A percentile compares a stretch with the other conserved stretches of the same genome.
Evolutionary conservation across 1,140 invertebrate species (phyloP).

Genomic region (Monochamus saltuarius): DNA sequence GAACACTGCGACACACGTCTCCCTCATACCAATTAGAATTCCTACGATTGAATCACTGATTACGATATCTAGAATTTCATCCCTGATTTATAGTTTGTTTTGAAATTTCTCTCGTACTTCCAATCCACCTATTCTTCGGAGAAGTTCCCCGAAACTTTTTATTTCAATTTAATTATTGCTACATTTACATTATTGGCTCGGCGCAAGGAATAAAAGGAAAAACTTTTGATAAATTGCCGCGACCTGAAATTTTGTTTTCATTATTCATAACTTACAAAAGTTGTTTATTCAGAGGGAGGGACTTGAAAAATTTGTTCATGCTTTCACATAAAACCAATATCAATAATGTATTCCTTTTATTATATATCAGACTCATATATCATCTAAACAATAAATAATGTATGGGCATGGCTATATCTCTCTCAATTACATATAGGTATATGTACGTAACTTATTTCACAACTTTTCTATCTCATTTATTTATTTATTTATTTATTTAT

Average conservation of each 20-base stretch:
- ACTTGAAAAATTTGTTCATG: slow-evolving; percentile 47
- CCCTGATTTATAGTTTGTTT: slow-evolving; percentile 36
- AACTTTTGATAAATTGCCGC: slow-evolving; percentile 17
- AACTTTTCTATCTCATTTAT: no score
- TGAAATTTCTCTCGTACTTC: slow-evolving; percentile 9
- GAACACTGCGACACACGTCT: slow-evolving; percentile 43
- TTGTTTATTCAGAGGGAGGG: neutral
- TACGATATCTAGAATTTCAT: slow-evolving; percentile 31
- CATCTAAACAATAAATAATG: slow-evolving; percentile 30
- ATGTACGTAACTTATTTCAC: no score
- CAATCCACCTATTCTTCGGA: no score
- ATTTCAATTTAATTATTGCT: no score
- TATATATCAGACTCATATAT: slow-evolving; percentile 31
- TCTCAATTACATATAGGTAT: no score
- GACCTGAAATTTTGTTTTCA: slow-evolving; percentile 21
- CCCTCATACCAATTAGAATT: slow-evolving; percentile 51
- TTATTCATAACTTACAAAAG: slow-evolving; percentile 28
- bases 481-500: no score
- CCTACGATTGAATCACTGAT: slow-evolving; percentile 48
- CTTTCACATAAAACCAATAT: slow-evolving; percentile 45
- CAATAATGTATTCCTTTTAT: slow-evolving; percentile 29
- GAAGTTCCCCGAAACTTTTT: no score
- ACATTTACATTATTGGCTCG: no score
- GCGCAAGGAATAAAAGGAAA: no score
- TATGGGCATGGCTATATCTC: no score